Evolutionary conservation across 1,140 invertebrate species (phyloP).

Genomic region (Lepeophtheirus salmonis): DNA sequence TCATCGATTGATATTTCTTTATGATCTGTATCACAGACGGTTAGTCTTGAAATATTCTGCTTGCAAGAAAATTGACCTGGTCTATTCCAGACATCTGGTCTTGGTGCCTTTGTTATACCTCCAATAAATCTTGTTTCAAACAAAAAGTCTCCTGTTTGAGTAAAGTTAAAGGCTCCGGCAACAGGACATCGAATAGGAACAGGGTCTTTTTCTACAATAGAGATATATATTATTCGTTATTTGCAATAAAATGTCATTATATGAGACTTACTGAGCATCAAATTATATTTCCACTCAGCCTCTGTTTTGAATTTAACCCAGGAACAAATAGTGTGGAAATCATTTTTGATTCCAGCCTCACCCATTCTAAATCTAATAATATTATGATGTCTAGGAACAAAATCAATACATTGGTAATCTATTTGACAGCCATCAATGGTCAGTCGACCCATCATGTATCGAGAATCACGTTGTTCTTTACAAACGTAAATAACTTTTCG

Average conservation of each 20-base stretch:
- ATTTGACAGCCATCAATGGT: conserved; percentile 94
- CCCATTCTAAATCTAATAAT: conserved; percentile 80
- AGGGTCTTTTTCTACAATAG: conserved; percentile 57
- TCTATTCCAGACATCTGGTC: conserved; percentile 30
- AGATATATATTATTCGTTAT: conserved; percentile 16
- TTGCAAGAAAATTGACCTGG: conserved; percentile 28
- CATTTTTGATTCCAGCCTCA: conserved; percentile 64
- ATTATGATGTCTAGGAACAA: conserved; percentile 84
- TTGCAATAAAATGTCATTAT: too few species aligned
- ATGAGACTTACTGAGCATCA: conserved; percentile 43
- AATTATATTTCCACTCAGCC: conserved; percentile 65
- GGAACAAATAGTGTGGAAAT: conserved; percentile 77
- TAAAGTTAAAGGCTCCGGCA: conserved; percentile 85
- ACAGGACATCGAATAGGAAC: conserved; percentile 81
- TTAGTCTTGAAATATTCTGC: conserved; percentile 34
- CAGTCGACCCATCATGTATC: conserved; percentile 83
- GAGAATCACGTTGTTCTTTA: conserved; percentile 59
- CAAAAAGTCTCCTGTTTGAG: conserved; percentile 61
- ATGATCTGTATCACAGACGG: conserved; percentile 32
- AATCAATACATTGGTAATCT: conserved; percentile 91
- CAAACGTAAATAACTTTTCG: conserved; percentile 84
- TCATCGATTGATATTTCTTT: conserved; percentile 36
- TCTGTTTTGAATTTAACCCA: conserved; percentile 76
- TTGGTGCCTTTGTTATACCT: conserved; percentile 36
- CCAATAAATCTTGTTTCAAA: conserved; percentile 40